Evolutionary conservation across 1,140 invertebrate genomes (phyloP), one percentile per base, ranked within the genome.

Genomic region (Dreissena polymorpha): DNA sequence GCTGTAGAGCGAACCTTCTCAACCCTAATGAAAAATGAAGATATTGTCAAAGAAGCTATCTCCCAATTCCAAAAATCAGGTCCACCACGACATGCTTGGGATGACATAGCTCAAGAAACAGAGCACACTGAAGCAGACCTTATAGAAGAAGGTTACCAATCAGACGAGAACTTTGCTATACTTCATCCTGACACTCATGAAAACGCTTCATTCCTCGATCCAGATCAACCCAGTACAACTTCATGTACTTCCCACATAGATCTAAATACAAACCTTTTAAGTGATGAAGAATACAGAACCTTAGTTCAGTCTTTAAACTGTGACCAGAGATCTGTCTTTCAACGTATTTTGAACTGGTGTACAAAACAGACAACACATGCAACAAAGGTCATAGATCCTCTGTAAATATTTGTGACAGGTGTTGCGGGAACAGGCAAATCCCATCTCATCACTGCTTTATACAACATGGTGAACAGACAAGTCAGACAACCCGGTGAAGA

Each of bases 281-380:
- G 63, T 63, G 72, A 63, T 14, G 39, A 21, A 75, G 72, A 75
- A 12, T 75, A 75, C 55, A 75, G 53, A 63, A 60, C 3, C 10
- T 29, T 80, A 49, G 77, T 80, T 29, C 67, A 80, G 68, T 71
- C 67, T 10, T 80, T 80, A 27, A 80, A 80, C 70, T 80, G 1
- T 27, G n/a, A 80, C 21, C 68, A 80, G 39, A 70, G 53, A 70
- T 27, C 13, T 57, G 67, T 50, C 10, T 80, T 80, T 80, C 63
- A 80, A 25, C 25, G 29, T 68, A 12, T 80, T 27, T 80, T 80
- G 25, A 71, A 29, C 13, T 80, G 77, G 77, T 67, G 21, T 51
- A 16, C 10, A 21, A 60, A 78, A 68, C 63, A 68, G 68, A 67
- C 8, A n/a, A 18, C 14, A 64, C 57, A 65, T 50, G 39, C 65